Conservation (phyloP, 2,888 invertebrate genomes). For the Eristalis pertinax region DNA sequence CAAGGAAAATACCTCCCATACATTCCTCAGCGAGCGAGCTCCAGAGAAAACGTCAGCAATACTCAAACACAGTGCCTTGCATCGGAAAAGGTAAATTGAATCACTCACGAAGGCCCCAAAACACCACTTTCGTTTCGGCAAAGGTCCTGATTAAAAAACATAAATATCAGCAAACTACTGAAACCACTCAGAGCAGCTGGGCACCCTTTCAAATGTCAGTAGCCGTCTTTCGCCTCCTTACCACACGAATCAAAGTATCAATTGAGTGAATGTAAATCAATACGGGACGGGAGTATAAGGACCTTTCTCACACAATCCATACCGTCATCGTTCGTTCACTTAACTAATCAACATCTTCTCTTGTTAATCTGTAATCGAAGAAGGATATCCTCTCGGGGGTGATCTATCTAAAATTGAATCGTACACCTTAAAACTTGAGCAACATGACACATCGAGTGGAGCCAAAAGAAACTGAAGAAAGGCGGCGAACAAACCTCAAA, state of each 20-base stretch:
- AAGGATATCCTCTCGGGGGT: not conserved
- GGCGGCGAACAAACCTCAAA: conserved; percentile 42
- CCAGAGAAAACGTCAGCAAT: not conserved
- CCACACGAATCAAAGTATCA: conserved; percentile 18
- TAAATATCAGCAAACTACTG: not conserved
- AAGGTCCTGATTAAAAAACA: not conserved
- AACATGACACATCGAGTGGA: not conserved
- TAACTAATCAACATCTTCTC: conserved; percentile 33
- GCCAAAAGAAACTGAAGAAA: not conserved
- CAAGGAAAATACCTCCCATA: not conserved
- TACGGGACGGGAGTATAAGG: not conserved
- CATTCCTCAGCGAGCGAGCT: not conserved
- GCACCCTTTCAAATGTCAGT: conserved; percentile 11
- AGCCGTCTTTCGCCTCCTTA: not conserved
- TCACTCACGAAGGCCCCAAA: not conserved
- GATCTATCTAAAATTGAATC: conserved; percentile 50
- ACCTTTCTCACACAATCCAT: conserved; percentile 28
- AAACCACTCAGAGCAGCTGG: not conserved
- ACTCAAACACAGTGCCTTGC: not conserved
- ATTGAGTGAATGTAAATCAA: conserved; percentile 37
- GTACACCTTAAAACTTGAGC: not conserved
- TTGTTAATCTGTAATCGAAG: conserved; percentile 37
- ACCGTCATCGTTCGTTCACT: conserved; percentile 14
- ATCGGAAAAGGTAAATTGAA: not conserved
- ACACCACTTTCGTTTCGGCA: not conserved